Evolutionary conservation across 2,888 invertebrate species (phyloP).

Genomic region (Unio pictorum): DNA sequence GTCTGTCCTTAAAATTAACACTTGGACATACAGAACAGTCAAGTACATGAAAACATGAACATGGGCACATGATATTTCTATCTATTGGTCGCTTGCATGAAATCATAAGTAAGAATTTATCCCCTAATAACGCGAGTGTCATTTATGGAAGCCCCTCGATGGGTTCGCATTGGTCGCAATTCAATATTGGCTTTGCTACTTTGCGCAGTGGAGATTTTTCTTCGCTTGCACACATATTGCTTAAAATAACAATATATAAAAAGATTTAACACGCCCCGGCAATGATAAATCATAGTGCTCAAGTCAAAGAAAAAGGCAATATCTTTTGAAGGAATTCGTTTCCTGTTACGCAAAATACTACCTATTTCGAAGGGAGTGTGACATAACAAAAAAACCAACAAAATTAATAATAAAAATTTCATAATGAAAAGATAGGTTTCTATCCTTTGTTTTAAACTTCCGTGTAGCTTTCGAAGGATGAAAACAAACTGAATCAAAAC

Average conservation of each 20-base stretch:
- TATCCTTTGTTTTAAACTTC: constrained; percentile 38
- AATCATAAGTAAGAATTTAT: too few species aligned
- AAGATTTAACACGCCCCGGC: constrained; percentile 54
- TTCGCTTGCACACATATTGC: constrained; percentile 54
- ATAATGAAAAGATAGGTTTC: constrained; percentile 45
- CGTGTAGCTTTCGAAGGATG: constrained; percentile 32
- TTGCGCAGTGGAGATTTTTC: constrained; percentile 8
- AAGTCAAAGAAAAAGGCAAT: constrained; percentile 25
- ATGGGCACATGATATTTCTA: too few species aligned
- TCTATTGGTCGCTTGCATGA: too few species aligned
- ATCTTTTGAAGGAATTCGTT: constrained; percentile 1
- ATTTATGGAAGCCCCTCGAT: constrained; percentile 11
- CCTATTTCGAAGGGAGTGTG: constrained; percentile 53
- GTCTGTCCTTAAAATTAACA: too few species aligned
- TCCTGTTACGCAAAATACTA: constrained; percentile 38
- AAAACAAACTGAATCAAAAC: constrained; percentile 26
- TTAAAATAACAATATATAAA: constrained; percentile 59
- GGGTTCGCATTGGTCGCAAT: constrained; percentile 9
- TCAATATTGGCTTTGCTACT: constrained; percentile 12
- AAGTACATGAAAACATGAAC: too few species aligned
- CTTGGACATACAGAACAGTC: too few species aligned
- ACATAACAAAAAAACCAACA: constrained; percentile 35
- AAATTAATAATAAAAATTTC: constrained; percentile 41
- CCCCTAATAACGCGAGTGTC: constrained; percentile 2
- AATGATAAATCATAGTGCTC: constrained; percentile 26